These are phyloP conservation scores for Polietes domitor DNA, from an alignment of 2,888 invertebrate species.

Conservation along the genomic window DNA sequence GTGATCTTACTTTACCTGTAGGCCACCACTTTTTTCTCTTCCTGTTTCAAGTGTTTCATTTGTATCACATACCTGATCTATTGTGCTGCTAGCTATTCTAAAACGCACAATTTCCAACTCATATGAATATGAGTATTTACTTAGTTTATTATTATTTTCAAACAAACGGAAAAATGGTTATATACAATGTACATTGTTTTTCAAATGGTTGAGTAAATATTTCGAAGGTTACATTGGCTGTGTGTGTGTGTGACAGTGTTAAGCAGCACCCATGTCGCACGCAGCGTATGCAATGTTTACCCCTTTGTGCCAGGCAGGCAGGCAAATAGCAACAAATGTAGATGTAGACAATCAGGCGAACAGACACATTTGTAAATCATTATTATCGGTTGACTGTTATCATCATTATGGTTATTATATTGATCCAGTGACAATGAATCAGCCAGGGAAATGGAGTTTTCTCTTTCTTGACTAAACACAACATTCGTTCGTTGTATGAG, in stretches of 20 bases:
- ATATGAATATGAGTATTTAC: not conserved
- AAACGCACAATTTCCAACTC: no score
- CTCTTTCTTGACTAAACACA: no score
- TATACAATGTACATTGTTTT: constrained; percentile 7
- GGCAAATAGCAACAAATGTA: constrained; percentile 25
- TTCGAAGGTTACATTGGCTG: constrained; percentile 20
- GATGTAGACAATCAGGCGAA: not conserved
- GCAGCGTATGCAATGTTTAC: constrained; percentile 14
- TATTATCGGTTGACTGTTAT: not conserved
- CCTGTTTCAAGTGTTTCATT: no score
- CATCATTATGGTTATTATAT: constrained; percentile 33
- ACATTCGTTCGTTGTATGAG: no score
- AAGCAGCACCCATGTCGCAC: not conserved
- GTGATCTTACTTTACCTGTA: no score
- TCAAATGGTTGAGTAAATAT: constrained; percentile 34
- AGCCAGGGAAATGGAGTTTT: not conserved
- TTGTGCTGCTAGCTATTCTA: no score
- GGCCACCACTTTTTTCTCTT: no score
- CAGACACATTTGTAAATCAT: constrained; percentile 35
- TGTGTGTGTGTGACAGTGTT: no score
- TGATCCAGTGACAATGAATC: constrained; percentile 44
- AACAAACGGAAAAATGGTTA: constrained; percentile 6
- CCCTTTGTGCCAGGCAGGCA: not conserved
- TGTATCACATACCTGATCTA: no score
- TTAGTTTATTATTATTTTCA: constrained; percentile 12